phyloP scores from a whole-genome alignment of 2,113 vertebrate genomes.

The Tauraco erythrolophus region DNA sequence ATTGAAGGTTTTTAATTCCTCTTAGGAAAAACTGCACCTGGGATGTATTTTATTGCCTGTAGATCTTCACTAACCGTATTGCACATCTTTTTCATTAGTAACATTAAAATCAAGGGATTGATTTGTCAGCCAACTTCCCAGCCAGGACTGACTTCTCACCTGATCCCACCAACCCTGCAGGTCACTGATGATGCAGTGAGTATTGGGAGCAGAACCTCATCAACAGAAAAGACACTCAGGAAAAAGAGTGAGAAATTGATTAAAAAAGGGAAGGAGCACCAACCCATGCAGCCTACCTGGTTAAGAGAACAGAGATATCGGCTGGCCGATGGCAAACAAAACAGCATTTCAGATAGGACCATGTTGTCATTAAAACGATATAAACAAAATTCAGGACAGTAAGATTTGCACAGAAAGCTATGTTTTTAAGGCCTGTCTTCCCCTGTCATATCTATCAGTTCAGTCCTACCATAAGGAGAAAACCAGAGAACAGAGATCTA shows the following conservation, averaged over 20 bases:
- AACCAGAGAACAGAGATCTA: neutral
- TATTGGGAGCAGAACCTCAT: neutral
- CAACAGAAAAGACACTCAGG: neutral
- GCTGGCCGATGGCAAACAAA: neutral
- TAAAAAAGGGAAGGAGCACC: neutral
- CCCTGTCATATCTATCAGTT: neutral
- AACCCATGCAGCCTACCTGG: neutral
- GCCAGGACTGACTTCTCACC: neutral
- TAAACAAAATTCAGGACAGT: neutral
- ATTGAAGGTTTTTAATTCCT: neutral
- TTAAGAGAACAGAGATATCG: neutral
- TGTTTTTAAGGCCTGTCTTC: neutral
- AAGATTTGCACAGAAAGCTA: neutral
- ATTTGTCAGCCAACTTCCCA: neutral
- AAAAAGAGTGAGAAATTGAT: neutral
- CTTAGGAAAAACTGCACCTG: neutral
- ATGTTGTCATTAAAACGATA: neutral
- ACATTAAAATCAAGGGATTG: neutral
- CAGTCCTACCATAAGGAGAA: neutral
- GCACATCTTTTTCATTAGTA: neutral
- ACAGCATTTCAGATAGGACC: neutral
- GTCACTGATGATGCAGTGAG: rapidly evolving
- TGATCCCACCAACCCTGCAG: neutral
- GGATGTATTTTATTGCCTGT: neutral
- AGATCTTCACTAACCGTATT: neutral